Conservation (phyloP, 2,888 invertebrate species). For the Zele albiditarsus region DNA sequence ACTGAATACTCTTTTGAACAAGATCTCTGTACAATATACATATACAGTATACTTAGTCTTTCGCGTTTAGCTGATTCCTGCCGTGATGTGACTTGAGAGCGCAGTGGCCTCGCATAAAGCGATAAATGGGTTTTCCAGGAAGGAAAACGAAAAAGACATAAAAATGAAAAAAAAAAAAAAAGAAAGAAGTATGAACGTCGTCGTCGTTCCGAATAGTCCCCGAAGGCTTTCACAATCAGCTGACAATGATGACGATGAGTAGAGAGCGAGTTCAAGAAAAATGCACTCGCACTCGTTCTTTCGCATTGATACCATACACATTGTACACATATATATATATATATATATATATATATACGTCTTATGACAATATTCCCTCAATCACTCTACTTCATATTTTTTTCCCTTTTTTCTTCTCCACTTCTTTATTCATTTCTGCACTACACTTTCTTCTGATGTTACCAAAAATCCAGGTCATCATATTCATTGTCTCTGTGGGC, state of each 20-base stretch:
- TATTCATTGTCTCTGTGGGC: not conserved
- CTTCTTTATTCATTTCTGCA: not conserved
- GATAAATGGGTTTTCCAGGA: conserved; percentile 17
- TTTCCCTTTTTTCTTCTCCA: not conserved
- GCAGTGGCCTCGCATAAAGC: conserved; percentile 12
- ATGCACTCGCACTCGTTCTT: not conserved
- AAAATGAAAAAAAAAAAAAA: conserved; percentile 8
- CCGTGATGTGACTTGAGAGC: conserved; percentile 20
- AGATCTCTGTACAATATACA: not conserved
- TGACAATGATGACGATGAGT: conserved; percentile 61
- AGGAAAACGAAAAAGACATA: conserved; percentile 21
- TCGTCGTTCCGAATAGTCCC: conserved; percentile 36
- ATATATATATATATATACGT: conserved; percentile 12
- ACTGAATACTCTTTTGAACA: conserved; percentile 7
- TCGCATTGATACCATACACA: not conserved
- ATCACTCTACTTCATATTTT: conserved; percentile 17
- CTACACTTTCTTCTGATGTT: not conserved
- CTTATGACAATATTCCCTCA: conserved; percentile 11
- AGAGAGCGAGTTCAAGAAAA: conserved; percentile 49
- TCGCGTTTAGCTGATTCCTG: not conserved
- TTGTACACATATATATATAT: not conserved
- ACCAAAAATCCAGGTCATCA: not conserved
- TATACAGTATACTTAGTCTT: conserved; percentile 4
- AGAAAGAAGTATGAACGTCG: conserved; percentile 41
- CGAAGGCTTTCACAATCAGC: conserved; percentile 57